Evolutionary conservation across 1,140 invertebrate genomes (phyloP).

Genomic region (Coelopa frigida): DNA sequence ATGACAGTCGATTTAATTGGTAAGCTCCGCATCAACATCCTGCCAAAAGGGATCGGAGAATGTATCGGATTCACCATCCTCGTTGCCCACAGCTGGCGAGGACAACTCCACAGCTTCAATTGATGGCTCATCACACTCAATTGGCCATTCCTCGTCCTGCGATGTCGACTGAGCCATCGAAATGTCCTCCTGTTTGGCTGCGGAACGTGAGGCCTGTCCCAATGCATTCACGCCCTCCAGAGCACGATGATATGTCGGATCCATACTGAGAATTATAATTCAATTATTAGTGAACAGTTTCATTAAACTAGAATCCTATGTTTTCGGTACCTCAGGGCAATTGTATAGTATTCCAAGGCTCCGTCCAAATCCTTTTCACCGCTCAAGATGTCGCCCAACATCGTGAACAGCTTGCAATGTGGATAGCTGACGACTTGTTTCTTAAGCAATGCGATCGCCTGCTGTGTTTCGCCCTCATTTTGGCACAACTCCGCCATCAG

Average conservation of each 20-base stretch:
- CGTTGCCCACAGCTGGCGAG: constrained; percentile 17
- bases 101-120: constrained; percentile 26
- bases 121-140: constrained; percentile 26
- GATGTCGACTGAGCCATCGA: constrained; percentile 8
- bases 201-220: constrained; percentile 15
- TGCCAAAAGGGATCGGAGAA: constrained; percentile 33
- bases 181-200: constrained; percentile 13
- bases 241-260: constrained; percentile 24
- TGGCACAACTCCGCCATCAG: constrained; percentile 30
- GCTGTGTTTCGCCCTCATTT: constrained; percentile 18
- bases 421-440: constrained; percentile 27
- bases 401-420: constrained; percentile 24
- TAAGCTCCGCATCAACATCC: constrained; percentile 28
- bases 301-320: neutral
- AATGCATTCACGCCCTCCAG: constrained; percentile 27
- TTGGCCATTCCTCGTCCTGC: constrained; percentile 25
- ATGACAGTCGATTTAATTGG: too few species aligned
- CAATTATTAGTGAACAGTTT: constrained; percentile 1
- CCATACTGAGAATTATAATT: constrained; percentile 19
- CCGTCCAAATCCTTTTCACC: constrained; percentile 23
- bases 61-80: constrained; percentile 24
- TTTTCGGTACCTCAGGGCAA: constrained; percentile 30
- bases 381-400: constrained; percentile 29
- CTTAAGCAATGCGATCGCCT: constrained; percentile 28
- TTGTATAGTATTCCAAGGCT: constrained; percentile 33